Conservation (phyloP, 1,140 invertebrate genomes). For the Magallana angulata region DNA sequence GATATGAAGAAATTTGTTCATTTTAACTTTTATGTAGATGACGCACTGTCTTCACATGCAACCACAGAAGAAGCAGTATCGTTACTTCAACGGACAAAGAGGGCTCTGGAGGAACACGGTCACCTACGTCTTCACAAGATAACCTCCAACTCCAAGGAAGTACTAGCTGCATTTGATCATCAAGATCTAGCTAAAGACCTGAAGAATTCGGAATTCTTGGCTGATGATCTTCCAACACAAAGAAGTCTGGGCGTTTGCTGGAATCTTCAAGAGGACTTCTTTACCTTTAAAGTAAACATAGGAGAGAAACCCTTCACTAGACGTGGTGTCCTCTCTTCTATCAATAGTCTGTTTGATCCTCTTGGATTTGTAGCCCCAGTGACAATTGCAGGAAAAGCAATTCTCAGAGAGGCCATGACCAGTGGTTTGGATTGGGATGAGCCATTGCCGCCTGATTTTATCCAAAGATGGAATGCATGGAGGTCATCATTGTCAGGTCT, state of each 20-base stretch:
- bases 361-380: not conserved
- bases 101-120: not conserved
- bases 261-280: conserved; percentile 11
- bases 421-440: not conserved
- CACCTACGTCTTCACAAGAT: conserved; percentile 56
- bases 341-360: conserved; percentile 2
- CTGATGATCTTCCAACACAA: conserved; percentile 28
- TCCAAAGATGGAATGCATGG: conserved; percentile 53
- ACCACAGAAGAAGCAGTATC: conserved; percentile 13
- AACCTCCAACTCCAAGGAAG: conserved; percentile 47
- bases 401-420: not conserved
- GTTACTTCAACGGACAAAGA: conserved; percentile 38
- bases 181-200: conserved; percentile 54
- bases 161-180: conserved; percentile 41
- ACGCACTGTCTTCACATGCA: conserved; percentile 41
- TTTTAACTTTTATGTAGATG: conserved; percentile 56
- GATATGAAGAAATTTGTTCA: conserved; percentile 40
- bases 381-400: not conserved
- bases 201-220: conserved; percentile 45
- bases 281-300: conserved; percentile 3
- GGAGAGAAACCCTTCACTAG: not conserved
- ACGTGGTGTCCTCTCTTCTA: conserved; percentile 9
- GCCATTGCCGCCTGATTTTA: not conserved
- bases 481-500: conserved; percentile 43
- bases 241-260: conserved; percentile 61